Evolutionary conservation across 1,140 invertebrate species (phyloP).

Genomic region (Drosophila cardini): DNA sequence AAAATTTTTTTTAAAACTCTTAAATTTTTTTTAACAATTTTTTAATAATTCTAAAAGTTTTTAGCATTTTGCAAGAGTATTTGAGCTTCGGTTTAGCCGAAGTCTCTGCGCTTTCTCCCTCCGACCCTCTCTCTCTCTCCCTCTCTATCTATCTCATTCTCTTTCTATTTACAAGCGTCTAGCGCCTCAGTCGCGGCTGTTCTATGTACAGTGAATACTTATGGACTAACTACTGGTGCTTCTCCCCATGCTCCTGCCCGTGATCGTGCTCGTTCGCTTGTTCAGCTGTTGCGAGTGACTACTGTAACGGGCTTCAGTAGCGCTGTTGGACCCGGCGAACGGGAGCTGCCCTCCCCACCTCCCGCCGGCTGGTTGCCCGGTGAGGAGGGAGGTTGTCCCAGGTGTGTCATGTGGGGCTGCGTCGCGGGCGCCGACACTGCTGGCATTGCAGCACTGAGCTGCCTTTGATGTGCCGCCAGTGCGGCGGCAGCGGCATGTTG

Average conservation of each 20-base stretch:
- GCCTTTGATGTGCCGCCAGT: constrained; percentile 82
- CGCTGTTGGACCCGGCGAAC: constrained; percentile 73
- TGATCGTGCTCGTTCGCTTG: neutral
- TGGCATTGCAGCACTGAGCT: constrained; percentile 58
- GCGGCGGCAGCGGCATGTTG: constrained; percentile 82
- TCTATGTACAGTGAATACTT: constrained; percentile 72
- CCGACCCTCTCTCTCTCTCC: neutral
- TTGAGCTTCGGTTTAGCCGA: constrained; percentile 22
- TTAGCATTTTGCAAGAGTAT: constrained; percentile 34
- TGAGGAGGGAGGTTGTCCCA: constrained; percentile 65
- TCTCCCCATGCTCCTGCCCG: neutral
- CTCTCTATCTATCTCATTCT: neutral
- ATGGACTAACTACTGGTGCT: constrained; percentile 37
- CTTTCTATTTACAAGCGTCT: constrained; percentile 74
- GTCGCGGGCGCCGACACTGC: constrained; percentile 51
- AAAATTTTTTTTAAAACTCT: neutral
- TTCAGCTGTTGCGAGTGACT: constrained; percentile 85
- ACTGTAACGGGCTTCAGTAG: constrained; percentile 86
- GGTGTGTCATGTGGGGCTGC: constrained; percentile 61
- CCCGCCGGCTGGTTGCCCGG: constrained; percentile 56
- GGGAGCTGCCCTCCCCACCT: constrained; percentile 42
- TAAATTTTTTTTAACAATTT: neutral
- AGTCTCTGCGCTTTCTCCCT: neutral
- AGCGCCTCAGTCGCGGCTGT: constrained; percentile 77
- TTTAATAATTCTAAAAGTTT: neutral